Conservation (phyloP, 2,888 invertebrate genomes). For the Drosophila subquinaria region DNA sequence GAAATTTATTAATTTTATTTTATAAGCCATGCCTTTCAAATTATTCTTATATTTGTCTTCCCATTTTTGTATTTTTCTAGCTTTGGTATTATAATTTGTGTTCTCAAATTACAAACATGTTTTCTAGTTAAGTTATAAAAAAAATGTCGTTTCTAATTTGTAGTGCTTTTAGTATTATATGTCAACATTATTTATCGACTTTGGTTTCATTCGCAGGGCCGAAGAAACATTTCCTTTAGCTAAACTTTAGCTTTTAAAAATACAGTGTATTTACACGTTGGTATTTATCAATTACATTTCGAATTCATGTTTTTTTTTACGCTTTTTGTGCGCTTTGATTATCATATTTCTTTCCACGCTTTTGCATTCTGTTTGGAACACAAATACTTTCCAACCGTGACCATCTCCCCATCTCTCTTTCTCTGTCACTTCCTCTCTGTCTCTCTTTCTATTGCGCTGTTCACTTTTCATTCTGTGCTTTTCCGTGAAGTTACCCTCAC, state of each 20-base stretch:
- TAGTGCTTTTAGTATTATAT: too few relatives aligned
- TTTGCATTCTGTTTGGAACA: constrained; percentile 54
- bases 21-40: too few relatives aligned
- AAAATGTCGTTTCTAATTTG: too few relatives aligned
- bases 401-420: not conserved
- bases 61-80: too few relatives aligned
- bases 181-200: too few relatives aligned
- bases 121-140: too few relatives aligned
- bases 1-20: not conserved
- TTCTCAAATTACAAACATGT: too few relatives aligned
- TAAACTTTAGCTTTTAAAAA: not conserved
- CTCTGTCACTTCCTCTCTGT: not conserved
- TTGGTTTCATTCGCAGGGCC: too few relatives aligned
- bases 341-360: constrained; percentile 71
- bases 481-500: not conserved
- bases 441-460: not conserved
- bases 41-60: too few relatives aligned
- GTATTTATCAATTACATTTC: not conserved
- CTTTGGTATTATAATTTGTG: too few relatives aligned
- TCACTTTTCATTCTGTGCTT: not conserved
- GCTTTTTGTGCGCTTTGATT: constrained; percentile 66
- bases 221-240: not conserved
- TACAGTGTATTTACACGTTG: constrained; percentile 32
- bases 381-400: constrained; percentile 39
- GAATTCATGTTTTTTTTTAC: constrained; percentile 23